Evolutionary conservation across 2,888 invertebrate genomes (phyloP).

Genomic region (Dryobota labecula): DNA sequence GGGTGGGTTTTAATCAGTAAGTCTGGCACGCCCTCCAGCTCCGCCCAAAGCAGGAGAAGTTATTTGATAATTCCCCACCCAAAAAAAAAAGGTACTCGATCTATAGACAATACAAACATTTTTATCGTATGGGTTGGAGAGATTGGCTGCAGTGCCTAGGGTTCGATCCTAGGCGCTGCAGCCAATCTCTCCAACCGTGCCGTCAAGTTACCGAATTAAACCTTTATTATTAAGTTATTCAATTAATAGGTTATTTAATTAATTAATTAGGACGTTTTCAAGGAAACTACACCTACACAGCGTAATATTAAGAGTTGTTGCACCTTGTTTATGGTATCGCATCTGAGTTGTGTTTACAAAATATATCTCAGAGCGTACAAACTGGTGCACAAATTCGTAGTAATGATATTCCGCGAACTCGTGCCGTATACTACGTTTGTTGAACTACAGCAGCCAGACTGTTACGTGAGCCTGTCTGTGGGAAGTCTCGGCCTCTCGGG

Average conservation of each 20-base stretch:
- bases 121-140: background rate
- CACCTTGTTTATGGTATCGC: background rate
- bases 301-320: background rate
- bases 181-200: background rate
- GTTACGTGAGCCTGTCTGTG: slow-evolving; percentile 23
- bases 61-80: too few relatives aligned
- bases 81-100: too few relatives aligned
- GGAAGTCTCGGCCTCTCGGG: slow-evolving; percentile 15
- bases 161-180: background rate
- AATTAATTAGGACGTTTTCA: background rate
- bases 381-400: background rate
- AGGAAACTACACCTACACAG: background rate
- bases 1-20: too few relatives aligned
- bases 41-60: too few relatives aligned
- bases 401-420: slow-evolving; percentile 9
- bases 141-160: too few relatives aligned
- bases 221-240: background rate
- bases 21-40: too few relatives aligned
- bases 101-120: background rate
- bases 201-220: background rate
- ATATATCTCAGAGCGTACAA: slow-evolving; percentile 5
- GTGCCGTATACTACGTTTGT: slow-evolving; percentile 4
- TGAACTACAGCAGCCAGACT: slow-evolving; percentile 20
- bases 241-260: too few relatives aligned
- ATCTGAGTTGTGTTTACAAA: background rate